Conservation (phyloP, 2,888 invertebrate species). For the Hetaerina titia region DNA sequence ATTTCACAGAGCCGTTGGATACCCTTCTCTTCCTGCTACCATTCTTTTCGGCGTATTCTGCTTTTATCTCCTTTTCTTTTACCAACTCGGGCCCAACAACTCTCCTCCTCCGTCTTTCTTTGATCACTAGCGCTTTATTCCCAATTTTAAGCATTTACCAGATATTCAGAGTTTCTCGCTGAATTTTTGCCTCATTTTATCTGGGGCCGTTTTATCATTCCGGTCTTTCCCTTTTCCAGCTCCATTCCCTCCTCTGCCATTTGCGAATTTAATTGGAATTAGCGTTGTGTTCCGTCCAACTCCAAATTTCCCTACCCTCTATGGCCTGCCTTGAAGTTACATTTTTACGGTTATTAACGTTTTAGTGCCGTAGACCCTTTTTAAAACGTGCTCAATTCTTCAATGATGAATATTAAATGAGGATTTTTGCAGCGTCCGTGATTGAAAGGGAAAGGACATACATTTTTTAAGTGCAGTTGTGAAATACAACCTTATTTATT, state of each 20-base stretch:
- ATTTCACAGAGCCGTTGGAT: not conserved
- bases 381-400: not conserved
- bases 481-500: too few species aligned
- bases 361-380: not conserved
- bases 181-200: not conserved
- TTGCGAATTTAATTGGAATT: constrained; percentile 23
- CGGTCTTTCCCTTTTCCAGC: not conserved
- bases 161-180: not conserved
- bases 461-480: too few species aligned
- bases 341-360: not conserved
- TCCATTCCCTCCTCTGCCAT: not conserved
- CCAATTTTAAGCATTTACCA: constrained; percentile 24
- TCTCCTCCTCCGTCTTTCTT: not conserved
- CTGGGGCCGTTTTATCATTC: not conserved
- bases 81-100: not conserved
- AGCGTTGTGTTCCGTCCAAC: not conserved
- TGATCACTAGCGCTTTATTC: not conserved
- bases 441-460: too few species aligned
- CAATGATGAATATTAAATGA: not conserved
- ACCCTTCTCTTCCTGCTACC: not conserved
- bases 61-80: not conserved
- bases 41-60: not conserved
- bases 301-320: not conserved
- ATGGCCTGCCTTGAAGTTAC: constrained; percentile 6
- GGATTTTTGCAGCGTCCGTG: not conserved